Evolutionary conservation across 2,888 invertebrate species (phyloP).

Genomic region (Agrochola litura): DNA sequence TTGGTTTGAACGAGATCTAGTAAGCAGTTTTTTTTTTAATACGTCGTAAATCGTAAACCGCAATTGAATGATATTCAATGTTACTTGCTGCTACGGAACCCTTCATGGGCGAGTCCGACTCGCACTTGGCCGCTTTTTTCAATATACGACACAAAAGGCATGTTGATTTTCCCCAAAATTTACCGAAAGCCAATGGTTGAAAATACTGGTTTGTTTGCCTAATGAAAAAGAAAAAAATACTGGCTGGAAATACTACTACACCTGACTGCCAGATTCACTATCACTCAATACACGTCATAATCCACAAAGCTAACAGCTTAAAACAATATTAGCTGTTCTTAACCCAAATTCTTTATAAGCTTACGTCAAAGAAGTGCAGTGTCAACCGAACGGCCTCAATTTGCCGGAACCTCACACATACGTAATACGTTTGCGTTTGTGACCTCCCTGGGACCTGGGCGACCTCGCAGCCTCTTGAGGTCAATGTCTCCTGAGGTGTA

Average conservation of each 20-base stretch:
- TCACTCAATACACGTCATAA: slow-evolving; percentile 13
- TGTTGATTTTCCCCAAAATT: too few species aligned
- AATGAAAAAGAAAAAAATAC: not conserved
- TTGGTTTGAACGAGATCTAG: too few species aligned
- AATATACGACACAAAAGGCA: too few species aligned
- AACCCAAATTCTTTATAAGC: slow-evolving; percentile 37
- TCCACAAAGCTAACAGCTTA: slow-evolving; percentile 19
- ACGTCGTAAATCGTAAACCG: too few species aligned
- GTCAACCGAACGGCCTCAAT: slow-evolving; percentile 48
- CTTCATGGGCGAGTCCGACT: too few species aligned
- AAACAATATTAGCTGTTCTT: slow-evolving; percentile 44
- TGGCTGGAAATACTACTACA: not conserved
- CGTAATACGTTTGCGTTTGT: slow-evolving; percentile 29
- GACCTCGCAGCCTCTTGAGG: slow-evolving; percentile 54
- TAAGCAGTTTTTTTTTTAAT: too few species aligned
- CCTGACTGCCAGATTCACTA: not conserved
- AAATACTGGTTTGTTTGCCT: too few species aligned
- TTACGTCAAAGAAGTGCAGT: slow-evolving; percentile 62
- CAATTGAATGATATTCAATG: too few species aligned
- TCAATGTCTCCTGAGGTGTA: slow-evolving; percentile 47
- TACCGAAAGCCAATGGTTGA: too few species aligned
- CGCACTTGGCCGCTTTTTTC: too few species aligned
- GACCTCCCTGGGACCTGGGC: slow-evolving; percentile 45
- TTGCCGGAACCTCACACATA: slow-evolving; percentile 33
- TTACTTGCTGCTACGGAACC: too few species aligned